Evolutionary conservation across 2,113 vertebrate genomes (phyloP).

Genomic region (Phalacrocorax aristotelis): DNA sequence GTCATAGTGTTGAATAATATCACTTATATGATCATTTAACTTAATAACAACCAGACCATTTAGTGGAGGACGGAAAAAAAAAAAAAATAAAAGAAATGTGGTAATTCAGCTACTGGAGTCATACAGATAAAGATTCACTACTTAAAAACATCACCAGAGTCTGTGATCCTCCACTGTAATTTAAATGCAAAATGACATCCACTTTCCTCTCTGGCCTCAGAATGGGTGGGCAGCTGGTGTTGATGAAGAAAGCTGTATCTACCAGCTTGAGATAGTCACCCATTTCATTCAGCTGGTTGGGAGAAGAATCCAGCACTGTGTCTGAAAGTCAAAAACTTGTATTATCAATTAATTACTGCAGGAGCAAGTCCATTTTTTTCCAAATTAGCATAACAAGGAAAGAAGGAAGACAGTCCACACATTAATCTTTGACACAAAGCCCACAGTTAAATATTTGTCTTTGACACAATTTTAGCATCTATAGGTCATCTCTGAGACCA

Average conservation of each 20-base stretch:
- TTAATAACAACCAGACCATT: not conserved
- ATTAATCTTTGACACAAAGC: not conserved
- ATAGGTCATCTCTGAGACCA: not conserved
- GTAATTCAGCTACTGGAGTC: not conserved
- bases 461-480: not conserved
- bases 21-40: not conserved
- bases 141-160: constrained; percentile 60
- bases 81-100: too few relatives aligned
- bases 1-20: not conserved
- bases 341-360: not conserved
- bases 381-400: not conserved
- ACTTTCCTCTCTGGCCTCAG: constrained; percentile 74
- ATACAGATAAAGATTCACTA: not conserved
- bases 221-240: constrained; percentile 78
- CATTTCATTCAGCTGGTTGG: constrained; percentile 68
- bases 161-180: constrained; percentile 75
- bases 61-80: too few relatives aligned
- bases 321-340: constrained; percentile 59
- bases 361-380: not conserved
- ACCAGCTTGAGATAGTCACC: constrained; percentile 70
- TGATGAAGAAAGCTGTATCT: constrained; percentile 80
- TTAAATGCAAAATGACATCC: constrained; percentile 81
- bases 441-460: not conserved
- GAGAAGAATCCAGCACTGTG: constrained; percentile 71
- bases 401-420: not conserved